Conservation (phyloP, 2,888 invertebrate species). For the Caenorhabditis sinica region DNA sequence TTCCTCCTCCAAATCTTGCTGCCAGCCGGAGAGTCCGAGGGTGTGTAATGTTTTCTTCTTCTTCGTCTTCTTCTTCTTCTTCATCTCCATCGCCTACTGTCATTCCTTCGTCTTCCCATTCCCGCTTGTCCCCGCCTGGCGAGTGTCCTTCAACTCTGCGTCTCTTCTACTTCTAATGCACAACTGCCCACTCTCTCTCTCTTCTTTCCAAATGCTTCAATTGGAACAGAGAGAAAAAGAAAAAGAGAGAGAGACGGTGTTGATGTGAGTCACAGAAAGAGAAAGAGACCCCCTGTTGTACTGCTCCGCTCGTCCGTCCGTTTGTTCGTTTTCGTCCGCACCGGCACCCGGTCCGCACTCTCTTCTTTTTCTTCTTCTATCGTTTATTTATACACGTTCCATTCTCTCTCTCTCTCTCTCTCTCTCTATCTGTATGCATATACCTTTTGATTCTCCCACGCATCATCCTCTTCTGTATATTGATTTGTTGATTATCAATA, state of each 20-base stretch:
- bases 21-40: conserved; percentile 27
- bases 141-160: conserved; percentile 52
- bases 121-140: conserved; percentile 37
- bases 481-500: conserved; percentile 31
- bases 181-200: conserved; percentile 24
- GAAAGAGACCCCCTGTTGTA: conserved; percentile 16
- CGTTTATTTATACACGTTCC: conserved; percentile 43
- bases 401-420: conserved; percentile 2
- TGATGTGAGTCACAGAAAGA: conserved; percentile 41
- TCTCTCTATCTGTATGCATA: not conserved
- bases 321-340: conserved; percentile 36
- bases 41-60: conserved; percentile 30
- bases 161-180: conserved; percentile 4
- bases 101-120: conserved; percentile 49
- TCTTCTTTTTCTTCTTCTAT: conserved; percentile 25
- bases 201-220: conserved; percentile 13
- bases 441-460: conserved; percentile 17
- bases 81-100: conserved; percentile 40
- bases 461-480: conserved; percentile 21
- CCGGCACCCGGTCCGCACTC: conserved; percentile 22
- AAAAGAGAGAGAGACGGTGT: conserved; percentile 21
- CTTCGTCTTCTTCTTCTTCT: conserved; percentile 21
- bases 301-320: conserved; percentile 56
- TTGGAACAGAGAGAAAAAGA: conserved; percentile 14
- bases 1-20: conserved; percentile 39